Percentiles rank a stretch among this genome's conserved stretches.
Conservation (phyloP, 2,888 invertebrate species). For the Onthophagus sagittarius region DNA sequence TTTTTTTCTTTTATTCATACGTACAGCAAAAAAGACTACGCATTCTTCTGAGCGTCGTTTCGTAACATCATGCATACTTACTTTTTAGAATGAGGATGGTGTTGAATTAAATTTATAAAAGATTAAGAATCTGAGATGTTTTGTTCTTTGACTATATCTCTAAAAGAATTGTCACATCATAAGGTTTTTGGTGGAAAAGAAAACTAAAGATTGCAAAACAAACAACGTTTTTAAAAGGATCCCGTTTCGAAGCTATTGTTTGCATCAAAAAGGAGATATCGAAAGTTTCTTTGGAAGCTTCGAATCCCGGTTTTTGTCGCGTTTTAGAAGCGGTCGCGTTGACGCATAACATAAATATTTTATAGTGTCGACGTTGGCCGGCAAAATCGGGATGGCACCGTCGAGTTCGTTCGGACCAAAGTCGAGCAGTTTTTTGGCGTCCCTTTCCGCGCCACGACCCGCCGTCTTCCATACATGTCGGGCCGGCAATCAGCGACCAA, state of each 20-base stretch:
- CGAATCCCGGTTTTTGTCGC: background rate
- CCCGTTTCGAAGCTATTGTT: too few relatives aligned
- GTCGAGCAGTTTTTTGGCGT: conserved; percentile 35
- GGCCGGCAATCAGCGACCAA: conserved; percentile 28
- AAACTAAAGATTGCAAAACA: too few relatives aligned
- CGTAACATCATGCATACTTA: background rate
- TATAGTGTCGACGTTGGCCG: conserved; percentile 29
- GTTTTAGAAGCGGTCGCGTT: background rate
- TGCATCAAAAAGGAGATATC: too few relatives aligned
- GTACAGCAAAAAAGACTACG: background rate
- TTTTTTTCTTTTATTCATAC: background rate
- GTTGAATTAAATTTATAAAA: too few relatives aligned
- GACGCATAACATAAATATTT: conserved; percentile 33
- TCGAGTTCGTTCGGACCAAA: conserved; percentile 14
- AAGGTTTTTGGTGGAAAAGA: too few relatives aligned
- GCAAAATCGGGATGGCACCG: background rate
- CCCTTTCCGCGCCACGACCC: conserved; percentile 1
- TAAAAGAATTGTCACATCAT: too few relatives aligned
- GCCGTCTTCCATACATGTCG: background rate
- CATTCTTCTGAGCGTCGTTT: background rate
- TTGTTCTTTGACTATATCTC: too few relatives aligned
- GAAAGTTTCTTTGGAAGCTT: background rate
- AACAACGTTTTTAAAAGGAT: too few relatives aligned
- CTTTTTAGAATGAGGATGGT: too few relatives aligned
- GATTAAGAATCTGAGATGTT: too few relatives aligned